These are phyloP conservation scores for Andrena haemorrhoa DNA, from an alignment of 2,888 invertebrate genomes.

Conservation along the genomic window DNA sequence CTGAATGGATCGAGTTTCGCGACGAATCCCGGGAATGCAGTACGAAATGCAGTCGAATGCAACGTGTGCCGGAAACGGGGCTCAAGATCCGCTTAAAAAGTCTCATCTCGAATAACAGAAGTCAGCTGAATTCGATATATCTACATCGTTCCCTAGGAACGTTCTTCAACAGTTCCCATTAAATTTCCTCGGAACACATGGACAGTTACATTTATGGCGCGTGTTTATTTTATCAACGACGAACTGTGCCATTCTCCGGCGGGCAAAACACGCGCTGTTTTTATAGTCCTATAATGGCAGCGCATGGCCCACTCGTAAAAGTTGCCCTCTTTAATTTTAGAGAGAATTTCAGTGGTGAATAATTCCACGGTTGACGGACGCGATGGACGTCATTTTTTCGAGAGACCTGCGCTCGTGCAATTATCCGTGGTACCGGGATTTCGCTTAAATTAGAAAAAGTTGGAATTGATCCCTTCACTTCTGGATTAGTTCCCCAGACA, in stretches of 20 bases:
- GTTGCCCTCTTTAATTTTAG: not conserved
- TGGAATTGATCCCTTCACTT: not conserved
- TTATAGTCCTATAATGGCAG: not conserved
- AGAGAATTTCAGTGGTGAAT: not conserved
- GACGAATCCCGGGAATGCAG: slow-evolving; percentile 8
- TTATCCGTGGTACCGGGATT: not conserved
- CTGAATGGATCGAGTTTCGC: slow-evolving; percentile 9
- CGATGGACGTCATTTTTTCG: not conserved
- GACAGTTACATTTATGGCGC: not conserved
- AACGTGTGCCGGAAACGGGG: not conserved
- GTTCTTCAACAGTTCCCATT: not conserved
- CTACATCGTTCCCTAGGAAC: not conserved
- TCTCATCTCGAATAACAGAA: not conserved
- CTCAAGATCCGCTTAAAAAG: not conserved
- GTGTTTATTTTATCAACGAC: not conserved
- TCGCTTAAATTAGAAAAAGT: not conserved
- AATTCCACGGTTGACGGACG: not conserved
- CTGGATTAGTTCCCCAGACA: not conserved
- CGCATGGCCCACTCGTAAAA: slow-evolving; percentile 14
- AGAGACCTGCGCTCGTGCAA: not conserved
- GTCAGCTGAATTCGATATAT: not conserved
- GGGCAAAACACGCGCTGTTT: not conserved
- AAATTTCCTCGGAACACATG: not conserved
- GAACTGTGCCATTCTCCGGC: not conserved
- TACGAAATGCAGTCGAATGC: slow-evolving; percentile 1